Conservation (phyloP, 2,888 invertebrate genomes). For the Suillia variegata region DNA sequence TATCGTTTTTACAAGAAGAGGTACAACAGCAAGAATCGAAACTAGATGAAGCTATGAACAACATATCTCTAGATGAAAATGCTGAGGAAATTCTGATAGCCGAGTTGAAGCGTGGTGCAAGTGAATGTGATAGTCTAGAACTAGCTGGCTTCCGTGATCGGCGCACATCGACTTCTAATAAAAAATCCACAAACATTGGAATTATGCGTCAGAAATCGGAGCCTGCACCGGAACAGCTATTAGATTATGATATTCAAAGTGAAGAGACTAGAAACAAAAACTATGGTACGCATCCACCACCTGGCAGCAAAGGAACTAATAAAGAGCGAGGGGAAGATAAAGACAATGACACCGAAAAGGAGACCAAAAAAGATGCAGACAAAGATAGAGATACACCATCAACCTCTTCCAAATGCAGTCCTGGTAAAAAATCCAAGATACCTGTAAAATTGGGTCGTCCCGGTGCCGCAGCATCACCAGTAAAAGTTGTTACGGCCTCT, state of each 20-base stretch:
- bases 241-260: conserved; percentile 13
- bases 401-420: conserved; percentile 51
- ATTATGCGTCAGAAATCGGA: conserved; percentile 58
- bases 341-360: conserved; percentile 44
- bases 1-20: conserved; percentile 55
- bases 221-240: conserved; percentile 49
- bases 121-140: conserved; percentile 46
- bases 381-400: conserved; percentile 34
- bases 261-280: conserved; percentile 31
- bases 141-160: conserved; percentile 45
- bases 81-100: conserved; percentile 58
- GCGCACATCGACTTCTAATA: conserved; percentile 48
- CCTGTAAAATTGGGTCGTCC: conserved; percentile 53
- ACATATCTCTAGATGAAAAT: conserved; percentile 54
- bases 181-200: conserved; percentile 30
- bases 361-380: conserved; percentile 32
- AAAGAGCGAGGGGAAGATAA: conserved; percentile 45
- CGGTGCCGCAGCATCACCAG: conserved; percentile 59
- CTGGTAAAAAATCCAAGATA: conserved; percentile 61
- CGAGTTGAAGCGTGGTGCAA: conserved; percentile 53
- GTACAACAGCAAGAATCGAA: conserved; percentile 56
- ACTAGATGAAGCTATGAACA: conserved; percentile 52
- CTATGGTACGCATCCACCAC: conserved; percentile 60
- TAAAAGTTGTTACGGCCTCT: conserved; percentile 47
- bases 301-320: conserved; percentile 32